A percentile compares a stretch with the other conserved stretches of the same genome.
Conservation (phyloP, 2,888 invertebrate species). For the Herminia tarsipennalis region DNA sequence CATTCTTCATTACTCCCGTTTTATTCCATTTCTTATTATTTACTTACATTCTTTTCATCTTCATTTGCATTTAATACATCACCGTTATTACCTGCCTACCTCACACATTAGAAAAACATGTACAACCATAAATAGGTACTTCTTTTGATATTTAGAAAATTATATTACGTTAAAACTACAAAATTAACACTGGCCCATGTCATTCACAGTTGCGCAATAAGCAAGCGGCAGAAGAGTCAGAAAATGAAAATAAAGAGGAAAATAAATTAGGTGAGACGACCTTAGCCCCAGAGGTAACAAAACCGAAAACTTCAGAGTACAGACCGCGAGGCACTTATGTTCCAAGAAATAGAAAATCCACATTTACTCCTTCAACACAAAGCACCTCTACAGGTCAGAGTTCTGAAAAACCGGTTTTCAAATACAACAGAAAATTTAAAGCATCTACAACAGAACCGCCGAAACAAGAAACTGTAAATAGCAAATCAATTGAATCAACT, state of each 20-base stretch:
- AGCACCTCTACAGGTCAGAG: slow-evolving; percentile 37
- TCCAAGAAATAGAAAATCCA: slow-evolving; percentile 62
- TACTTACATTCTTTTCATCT: no score
- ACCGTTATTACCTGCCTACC: no score
- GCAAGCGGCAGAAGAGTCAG: slow-evolving; percentile 53
- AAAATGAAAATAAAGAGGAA: slow-evolving; percentile 46
- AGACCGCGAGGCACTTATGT: slow-evolving; percentile 63
- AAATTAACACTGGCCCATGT: slow-evolving; percentile 1
- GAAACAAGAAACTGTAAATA: slow-evolving; percentile 49
- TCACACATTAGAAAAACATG: no score
- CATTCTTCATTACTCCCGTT: no score
- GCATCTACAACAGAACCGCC: slow-evolving; percentile 56
- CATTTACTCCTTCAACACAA: slow-evolving; percentile 51
- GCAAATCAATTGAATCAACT: slow-evolving; percentile 51
- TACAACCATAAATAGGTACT: no score
- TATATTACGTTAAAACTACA: neutral
- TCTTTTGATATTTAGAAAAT: neutral
- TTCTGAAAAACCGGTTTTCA: slow-evolving; percentile 59
- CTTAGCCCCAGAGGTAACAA: slow-evolving; percentile 44
- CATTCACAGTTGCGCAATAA: slow-evolving; percentile 69
- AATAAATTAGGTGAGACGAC: slow-evolving; percentile 42
- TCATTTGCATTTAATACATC: no score
- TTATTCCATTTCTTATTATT: no score
- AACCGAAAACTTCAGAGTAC: slow-evolving; percentile 55
- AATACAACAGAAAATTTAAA: slow-evolving; percentile 75